Conservation (phyloP, 2,888 invertebrate species). For the Caenorhabditis macrosperma region DNA sequence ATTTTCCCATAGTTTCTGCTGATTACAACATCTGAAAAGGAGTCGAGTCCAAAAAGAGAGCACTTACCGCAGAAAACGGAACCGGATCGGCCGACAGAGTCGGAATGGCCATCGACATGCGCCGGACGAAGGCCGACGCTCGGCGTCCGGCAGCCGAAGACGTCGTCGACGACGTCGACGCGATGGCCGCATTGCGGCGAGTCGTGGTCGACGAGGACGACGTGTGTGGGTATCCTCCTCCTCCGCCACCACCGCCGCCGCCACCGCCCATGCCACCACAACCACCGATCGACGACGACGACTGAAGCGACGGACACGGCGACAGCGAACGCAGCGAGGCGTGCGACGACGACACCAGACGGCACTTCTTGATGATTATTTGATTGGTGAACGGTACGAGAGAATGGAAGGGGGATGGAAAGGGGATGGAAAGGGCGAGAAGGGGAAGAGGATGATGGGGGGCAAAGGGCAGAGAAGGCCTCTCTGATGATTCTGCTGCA, state of each 20-base stretch:
- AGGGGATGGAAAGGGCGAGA: background rate
- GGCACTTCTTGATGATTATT: conserved; percentile 28
- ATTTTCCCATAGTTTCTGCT: too few relatives aligned
- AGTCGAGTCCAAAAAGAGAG: too few relatives aligned
- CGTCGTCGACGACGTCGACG: conserved; percentile 57
- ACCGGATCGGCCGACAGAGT: conserved; percentile 76
- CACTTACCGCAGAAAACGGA: conserved; percentile 72
- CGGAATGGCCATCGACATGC: conserved; percentile 78
- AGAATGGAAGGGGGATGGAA: background rate
- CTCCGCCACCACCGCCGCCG: conserved; percentile 13
- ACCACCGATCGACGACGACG: conserved; percentile 50
- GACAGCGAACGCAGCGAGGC: conserved; percentile 53
- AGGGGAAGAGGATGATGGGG: background rate
- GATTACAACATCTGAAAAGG: background rate
- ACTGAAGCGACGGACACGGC: conserved; percentile 55
- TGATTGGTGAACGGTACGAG: background rate
- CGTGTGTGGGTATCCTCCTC: conserved; percentile 4
- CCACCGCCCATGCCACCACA: conserved; percentile 36
- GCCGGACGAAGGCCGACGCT: conserved; percentile 75
- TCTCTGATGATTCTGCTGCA: conserved; percentile 21
- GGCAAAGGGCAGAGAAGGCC: background rate
- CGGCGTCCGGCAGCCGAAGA: conserved; percentile 61
- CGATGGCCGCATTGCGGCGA: conserved; percentile 57
- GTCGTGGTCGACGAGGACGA: conserved; percentile 15
- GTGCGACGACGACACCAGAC: conserved; percentile 46